phyloP scores from a whole-genome alignment of 2,797 vertebrate genomes.

The Buceros bicornis region DNA sequence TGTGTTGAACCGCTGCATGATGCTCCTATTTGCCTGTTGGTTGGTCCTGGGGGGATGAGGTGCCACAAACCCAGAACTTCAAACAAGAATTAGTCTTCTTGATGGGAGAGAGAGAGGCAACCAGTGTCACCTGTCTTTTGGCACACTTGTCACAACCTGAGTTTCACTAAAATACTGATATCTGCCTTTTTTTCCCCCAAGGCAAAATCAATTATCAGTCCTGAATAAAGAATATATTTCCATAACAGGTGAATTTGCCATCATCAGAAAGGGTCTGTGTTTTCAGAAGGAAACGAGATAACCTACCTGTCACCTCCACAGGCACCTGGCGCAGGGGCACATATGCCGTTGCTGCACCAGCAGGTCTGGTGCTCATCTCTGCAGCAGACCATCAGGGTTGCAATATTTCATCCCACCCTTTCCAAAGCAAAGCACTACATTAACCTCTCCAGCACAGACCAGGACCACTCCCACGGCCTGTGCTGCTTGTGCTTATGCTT shows the following conservation, averaged over 20 bases:
- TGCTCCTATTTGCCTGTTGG: not conserved
- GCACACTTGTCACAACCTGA: not conserved
- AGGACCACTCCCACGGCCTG: not conserved
- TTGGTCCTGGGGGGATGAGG: not conserved
- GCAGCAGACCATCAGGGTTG: not conserved
- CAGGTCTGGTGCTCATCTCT: not conserved
- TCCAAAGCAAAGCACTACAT: slow-evolving; percentile 15
- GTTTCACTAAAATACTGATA: not conserved
- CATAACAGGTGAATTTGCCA: slow-evolving; percentile 2
- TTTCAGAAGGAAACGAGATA: slow-evolving; percentile 77
- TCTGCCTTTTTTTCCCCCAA: not conserved
- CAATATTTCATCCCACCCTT: not conserved
- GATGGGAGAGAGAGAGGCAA: not conserved
- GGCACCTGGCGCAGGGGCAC: too few species aligned
- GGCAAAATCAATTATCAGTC: not conserved
- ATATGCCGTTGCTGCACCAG: not conserved
- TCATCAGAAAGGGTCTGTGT: slow-evolving; percentile 53
- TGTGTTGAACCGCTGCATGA: rapidly evolving
- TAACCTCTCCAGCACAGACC: not conserved
- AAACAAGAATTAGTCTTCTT: not conserved
- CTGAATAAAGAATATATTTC: not conserved
- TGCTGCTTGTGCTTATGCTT: not conserved
- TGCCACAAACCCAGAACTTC: rapidly evolving
- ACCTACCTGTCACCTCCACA: slow-evolving; percentile 18
- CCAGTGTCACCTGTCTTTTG: not conserved